Evolutionary conservation across 1,140 invertebrate genomes (phyloP), one percentile per base, ranked within the genome.

Genomic region (Tetramorium simillimum): DNA sequence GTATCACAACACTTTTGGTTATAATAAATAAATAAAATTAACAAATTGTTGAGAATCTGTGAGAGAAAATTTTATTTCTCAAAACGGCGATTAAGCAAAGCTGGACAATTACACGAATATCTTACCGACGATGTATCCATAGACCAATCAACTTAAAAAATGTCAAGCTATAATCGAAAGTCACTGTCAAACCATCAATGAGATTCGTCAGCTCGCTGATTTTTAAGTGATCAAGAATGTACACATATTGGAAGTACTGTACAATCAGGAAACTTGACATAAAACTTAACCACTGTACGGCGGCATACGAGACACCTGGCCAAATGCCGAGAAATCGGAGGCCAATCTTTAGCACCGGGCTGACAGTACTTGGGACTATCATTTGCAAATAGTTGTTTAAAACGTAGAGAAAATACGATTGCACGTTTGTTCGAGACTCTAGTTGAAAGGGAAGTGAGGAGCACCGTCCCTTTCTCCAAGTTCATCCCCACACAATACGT

Each of bases 201-300:
- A 86, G 84, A 53, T 86, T 53, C 16, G 37, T 40, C 0, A 86
- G 1, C 10, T 82, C 67, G 9, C n/a, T 46, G 9, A 65, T 12
- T 2, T 53, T 63, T 0, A 80, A 53, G 3, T 86, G 75, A 7
- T 3, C 9, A 14, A 86, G 18, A 16, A 86, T 14, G 14, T 86
- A 80, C 40, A 40, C 21, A 80, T 86, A 86, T 37, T 86, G 75
- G 43, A 80, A 86, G 14, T 65, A 78, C 1, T 53, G 76, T 12
- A 86, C 0, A 7, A 67, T 33, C 7, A 77, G 3, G 12, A 67
- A 46, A 5, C 46, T 67, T 7, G 28, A 14, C 24, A 86, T 21
- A n/a, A 28, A 56, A 12, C 43, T 28, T 0, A 80, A 4, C 18
- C 60, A 69, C 16, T 21, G 5, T 53, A 86, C 2, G 1, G 2